Evolutionary conservation across 2,113 vertebrate genomes (phyloP).

Genomic region (Paradoxurus hermaphroditus): DNA sequence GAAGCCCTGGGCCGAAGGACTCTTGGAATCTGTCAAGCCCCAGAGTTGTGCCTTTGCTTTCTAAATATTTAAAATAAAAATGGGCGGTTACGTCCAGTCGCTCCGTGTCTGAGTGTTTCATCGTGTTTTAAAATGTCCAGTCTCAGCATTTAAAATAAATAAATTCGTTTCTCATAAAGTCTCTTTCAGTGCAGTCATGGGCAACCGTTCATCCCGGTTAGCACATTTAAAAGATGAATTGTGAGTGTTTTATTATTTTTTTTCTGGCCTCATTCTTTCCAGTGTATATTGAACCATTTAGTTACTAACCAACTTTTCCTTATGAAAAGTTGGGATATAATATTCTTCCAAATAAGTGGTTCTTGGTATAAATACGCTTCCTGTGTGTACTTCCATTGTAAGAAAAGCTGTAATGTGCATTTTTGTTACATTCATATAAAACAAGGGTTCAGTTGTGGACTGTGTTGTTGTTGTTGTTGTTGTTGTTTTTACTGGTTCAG

Average conservation of each 20-base stretch:
- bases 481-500: background rate
- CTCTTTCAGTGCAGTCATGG: background rate
- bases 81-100: background rate
- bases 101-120: background rate
- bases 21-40: background rate
- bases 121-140: background rate
- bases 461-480: background rate
- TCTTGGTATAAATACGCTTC: background rate
- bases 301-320: background rate
- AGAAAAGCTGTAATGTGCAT: background rate
- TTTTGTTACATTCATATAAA: background rate
- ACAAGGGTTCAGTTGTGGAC: background rate
- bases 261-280: background rate
- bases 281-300: background rate
- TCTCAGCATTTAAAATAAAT: background rate
- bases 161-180: background rate
- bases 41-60: background rate
- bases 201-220: background rate
- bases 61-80: constrained; percentile 28
- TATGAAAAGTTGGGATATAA: background rate
- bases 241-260: background rate
- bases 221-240: background rate
- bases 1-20: background rate
- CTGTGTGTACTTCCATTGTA: too few relatives aligned
- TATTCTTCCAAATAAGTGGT: background rate